Percentiles rank a stretch among this genome's conserved stretches.
Conservation (phyloP, 2,113 vertebrate species). For the Procavia capensis region DNA sequence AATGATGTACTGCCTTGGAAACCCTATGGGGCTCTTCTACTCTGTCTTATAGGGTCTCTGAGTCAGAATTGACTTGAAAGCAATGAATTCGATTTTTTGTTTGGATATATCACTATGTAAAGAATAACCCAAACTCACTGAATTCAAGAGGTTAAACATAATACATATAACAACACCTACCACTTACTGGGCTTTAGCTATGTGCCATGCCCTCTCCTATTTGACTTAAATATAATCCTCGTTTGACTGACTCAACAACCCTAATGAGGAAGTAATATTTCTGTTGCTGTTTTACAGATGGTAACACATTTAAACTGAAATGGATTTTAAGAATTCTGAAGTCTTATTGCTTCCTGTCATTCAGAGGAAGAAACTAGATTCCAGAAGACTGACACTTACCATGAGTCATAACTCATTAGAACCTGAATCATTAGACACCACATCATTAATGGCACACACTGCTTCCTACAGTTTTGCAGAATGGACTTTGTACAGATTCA, state of each 20-base stretch:
- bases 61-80: neutral
- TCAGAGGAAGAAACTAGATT: neutral
- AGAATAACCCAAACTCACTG: neutral
- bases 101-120: neutral
- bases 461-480: neutral
- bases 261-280: neutral
- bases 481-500: neutral
- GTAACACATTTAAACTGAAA: neutral
- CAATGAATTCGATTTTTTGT: neutral
- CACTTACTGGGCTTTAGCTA: neutral
- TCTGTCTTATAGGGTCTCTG: neutral
- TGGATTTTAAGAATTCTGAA: neutral
- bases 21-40: neutral
- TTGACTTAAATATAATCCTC: conserved; percentile 10
- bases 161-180: conserved; percentile 1
- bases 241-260: conserved; percentile 17
- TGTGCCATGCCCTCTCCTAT: neutral
- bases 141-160: neutral
- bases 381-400: neutral
- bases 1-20: neutral
- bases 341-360: neutral
- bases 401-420: neutral
- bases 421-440: neutral
- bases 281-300: neutral
- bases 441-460: neutral